Conservation (phyloP, 2,797 vertebrate genomes). For the Chaunax sp. region DNA sequence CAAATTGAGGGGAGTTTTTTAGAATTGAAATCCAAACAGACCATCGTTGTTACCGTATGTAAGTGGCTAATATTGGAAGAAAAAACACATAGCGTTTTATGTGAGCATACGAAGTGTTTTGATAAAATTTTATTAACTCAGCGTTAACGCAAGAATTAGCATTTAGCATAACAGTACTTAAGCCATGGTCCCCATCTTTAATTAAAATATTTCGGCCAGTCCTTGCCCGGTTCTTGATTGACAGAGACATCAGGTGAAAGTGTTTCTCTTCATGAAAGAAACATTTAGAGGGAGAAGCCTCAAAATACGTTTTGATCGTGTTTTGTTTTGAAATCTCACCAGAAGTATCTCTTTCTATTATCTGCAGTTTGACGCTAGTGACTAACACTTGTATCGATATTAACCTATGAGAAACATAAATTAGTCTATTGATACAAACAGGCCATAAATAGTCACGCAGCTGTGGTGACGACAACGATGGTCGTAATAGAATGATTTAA, state of each 20-base stretch:
- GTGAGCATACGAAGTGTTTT: no score
- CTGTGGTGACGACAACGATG: slow-evolving; percentile 19
- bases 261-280: background rate
- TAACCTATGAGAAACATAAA: slow-evolving; percentile 54
- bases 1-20: no score
- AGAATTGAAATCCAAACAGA: no score
- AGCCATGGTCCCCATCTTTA: no score
- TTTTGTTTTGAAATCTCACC: slow-evolving; percentile 56
- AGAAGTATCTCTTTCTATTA: slow-evolving; percentile 8
- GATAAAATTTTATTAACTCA: background rate
- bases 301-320: background rate
- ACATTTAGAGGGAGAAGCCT: background rate
- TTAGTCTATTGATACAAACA: slow-evolving; percentile 44
- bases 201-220: no score
- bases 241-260: background rate
- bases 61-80: no score
- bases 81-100: no score
- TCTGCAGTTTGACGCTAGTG: slow-evolving; percentile 2
- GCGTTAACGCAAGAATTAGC: no score
- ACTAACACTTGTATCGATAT: slow-evolving; percentile 16
- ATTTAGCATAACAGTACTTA: no score
- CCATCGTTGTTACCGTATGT: no score
- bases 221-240: background rate
- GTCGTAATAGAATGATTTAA: background rate
- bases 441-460: slow-evolving; percentile 21